Conservation (phyloP, 2,888 invertebrate genomes). For the Tyria jacobaeae region DNA sequence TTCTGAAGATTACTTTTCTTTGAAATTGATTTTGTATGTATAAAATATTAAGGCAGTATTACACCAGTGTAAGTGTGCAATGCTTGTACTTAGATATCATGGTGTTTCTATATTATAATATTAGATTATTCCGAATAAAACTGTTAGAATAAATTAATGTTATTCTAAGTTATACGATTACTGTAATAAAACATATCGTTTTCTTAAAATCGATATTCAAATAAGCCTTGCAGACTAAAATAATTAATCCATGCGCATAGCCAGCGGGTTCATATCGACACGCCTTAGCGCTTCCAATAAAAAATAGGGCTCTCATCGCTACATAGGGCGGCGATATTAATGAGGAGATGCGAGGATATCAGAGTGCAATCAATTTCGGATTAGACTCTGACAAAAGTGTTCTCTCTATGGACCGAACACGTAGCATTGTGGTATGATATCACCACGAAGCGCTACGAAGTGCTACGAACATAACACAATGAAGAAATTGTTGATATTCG, state of each 20-base stretch:
- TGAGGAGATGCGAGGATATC: constrained; percentile 50
- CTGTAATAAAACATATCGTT: too few species aligned
- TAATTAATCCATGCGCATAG: constrained; percentile 6
- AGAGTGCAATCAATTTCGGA: constrained; percentile 63
- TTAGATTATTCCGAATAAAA: too few species aligned
- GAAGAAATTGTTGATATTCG: background rate
- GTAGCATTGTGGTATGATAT: constrained; percentile 30
- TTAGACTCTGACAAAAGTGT: constrained; percentile 59
- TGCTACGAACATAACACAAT: too few species aligned
- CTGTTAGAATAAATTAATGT: too few species aligned
- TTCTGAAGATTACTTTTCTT: background rate
- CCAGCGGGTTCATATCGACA: constrained; percentile 1
- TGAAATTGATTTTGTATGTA: background rate
- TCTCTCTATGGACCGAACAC: constrained; percentile 22
- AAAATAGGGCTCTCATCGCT: constrained; percentile 24
- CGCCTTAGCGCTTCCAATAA: constrained; percentile 31
- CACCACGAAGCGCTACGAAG: too few species aligned
- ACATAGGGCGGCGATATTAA: constrained; percentile 47
- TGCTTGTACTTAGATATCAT: background rate
- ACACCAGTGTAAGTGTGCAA: background rate
- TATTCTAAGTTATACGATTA: too few species aligned
- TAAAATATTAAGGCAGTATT: background rate
- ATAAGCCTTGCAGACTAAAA: background rate
- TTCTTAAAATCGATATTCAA: background rate
- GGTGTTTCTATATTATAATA: too few species aligned